A percentile compares a stretch with the other conserved stretches of the same genome.
Conservation (phyloP, 2,888 invertebrate species). For the Epicampocera succincta region DNA sequence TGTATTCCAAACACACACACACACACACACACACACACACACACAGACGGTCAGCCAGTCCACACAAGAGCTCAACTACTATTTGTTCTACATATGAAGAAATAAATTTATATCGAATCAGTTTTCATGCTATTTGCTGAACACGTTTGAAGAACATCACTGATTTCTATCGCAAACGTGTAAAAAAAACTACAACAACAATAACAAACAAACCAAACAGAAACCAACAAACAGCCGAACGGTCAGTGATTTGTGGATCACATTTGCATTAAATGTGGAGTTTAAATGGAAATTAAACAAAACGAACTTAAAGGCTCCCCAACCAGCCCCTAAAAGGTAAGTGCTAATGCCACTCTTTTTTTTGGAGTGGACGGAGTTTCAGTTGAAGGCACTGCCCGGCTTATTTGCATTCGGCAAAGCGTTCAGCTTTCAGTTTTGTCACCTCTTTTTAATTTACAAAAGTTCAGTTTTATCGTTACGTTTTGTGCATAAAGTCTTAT, state of each 20-base stretch:
- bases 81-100: slow-evolving; percentile 39
- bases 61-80: slow-evolving; percentile 14
- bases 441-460: background rate
- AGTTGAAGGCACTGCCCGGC: slow-evolving; percentile 5
- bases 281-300: slow-evolving; percentile 8
- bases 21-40: slow-evolving; percentile 21
- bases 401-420: background rate
- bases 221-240: slow-evolving; percentile 1
- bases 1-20: slow-evolving; percentile 25
- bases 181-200: slow-evolving; percentile 3
- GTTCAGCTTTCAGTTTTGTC: background rate
- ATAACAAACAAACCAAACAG: background rate
- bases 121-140: slow-evolving; percentile 12
- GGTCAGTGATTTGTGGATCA: background rate
- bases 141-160: slow-evolving; percentile 29
- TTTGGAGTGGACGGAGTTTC: background rate
- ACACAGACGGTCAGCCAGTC: background rate
- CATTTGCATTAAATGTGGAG: slow-evolving; percentile 1
- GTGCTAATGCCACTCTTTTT: slow-evolving; percentile 30
- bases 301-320: slow-evolving; percentile 9
- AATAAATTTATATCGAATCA: slow-evolving; percentile 13
- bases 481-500: slow-evolving; percentile 2
- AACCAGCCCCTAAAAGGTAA: slow-evolving; percentile 23
- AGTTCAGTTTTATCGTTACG: background rate
- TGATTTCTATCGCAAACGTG: slow-evolving; percentile 29